Conservation (phyloP, 2,797 vertebrate genomes). For the Lagodon rhomboides region DNA sequence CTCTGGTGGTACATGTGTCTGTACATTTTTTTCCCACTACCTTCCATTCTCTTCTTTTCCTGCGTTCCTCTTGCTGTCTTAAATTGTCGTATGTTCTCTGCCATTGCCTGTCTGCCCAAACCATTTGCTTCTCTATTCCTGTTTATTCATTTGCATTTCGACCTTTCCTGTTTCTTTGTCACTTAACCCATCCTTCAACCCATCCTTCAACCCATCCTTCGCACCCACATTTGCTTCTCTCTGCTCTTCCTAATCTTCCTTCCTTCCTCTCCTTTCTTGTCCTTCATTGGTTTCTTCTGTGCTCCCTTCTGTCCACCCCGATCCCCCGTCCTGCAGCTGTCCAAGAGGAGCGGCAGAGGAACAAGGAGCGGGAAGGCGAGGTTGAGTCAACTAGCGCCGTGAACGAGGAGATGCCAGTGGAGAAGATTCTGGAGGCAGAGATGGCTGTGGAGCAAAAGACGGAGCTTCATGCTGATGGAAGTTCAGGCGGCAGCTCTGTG, state of each 20-base stretch:
- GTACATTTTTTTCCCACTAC: not conserved
- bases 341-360: slow-evolving; percentile 94
- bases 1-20: not conserved
- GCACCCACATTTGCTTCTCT: slow-evolving; percentile 12
- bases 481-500: slow-evolving; percentile 90
- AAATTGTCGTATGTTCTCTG: not conserved
- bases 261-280: slow-evolving; percentile 28
- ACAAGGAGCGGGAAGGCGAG: slow-evolving; percentile 90
- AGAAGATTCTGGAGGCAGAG: slow-evolving; percentile 95
- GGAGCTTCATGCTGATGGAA: slow-evolving; percentile 91
- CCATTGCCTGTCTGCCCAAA: slow-evolving; percentile 17
- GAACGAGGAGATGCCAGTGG: slow-evolving; percentile 96
- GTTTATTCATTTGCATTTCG: slow-evolving; percentile 8
- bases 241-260: slow-evolving; percentile 25
- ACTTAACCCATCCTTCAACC: not conserved
- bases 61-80: not conserved
- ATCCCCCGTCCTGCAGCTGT: slow-evolving; percentile 84
- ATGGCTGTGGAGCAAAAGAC: slow-evolving; percentile 95
- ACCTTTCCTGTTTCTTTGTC: slow-evolving; percentile 11
- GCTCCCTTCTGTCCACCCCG: slow-evolving; percentile 26
- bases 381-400: slow-evolving; percentile 88
- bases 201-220: not conserved
- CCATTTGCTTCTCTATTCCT: not conserved
- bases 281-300: slow-evolving; percentile 50
- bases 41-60: slow-evolving; percentile 4